Base-by-base conservation (phyloP, 2,888 invertebrate species). In the Pristionchus exspectatus region DNA sequence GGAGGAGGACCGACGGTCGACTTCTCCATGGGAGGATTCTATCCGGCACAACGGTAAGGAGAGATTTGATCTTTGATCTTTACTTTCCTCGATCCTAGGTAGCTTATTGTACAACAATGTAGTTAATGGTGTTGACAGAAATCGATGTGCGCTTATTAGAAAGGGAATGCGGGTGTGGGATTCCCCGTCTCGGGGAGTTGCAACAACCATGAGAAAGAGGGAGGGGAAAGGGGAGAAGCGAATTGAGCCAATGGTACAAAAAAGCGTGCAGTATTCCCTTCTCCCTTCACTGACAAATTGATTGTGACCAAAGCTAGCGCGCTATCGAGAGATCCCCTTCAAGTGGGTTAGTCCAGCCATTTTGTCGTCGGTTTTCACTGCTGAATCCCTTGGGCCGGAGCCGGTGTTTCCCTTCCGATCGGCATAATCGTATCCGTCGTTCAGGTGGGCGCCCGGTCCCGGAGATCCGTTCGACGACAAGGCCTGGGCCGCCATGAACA, bases 1-100 rank as follows among this genome's bases (percentile, higher is more conserved):
- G 74, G 74, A 74, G 74, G 74, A 74, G 38, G 38, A 38, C 30
- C 81, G n/a, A 14, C 84, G 0, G 59, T 85, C 84, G 84, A 85
- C 59, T 85, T 85, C 59, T 85, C 84, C 50, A 85, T 85, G 84
- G 59, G 59, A 18, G 59, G 59, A 56, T 85, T 85, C 84, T 85
- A 85, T 30, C 84, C 56, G 7, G 33, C 30, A 85, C 84, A 56
- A 24, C 56, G 84, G 84, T 85, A 38, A 30, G 56, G 7, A 14
- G 27, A 9, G 30, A 74, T 7, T 38, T 63, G 63, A 63, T 63
- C 63, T 63, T 63, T 63, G 63, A 63, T 63, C 24, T 63, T 63
- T 63, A 10, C 12, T 9, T 50, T 9, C 44, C 44, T 12, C 0
- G 44, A 7, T 9, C 44, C 10, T 50, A 50, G 44, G 44, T 50